Evolutionary conservation across 2,888 invertebrate genomes (phyloP).

Genomic region (Teleogryllus oceanicus): DNA sequence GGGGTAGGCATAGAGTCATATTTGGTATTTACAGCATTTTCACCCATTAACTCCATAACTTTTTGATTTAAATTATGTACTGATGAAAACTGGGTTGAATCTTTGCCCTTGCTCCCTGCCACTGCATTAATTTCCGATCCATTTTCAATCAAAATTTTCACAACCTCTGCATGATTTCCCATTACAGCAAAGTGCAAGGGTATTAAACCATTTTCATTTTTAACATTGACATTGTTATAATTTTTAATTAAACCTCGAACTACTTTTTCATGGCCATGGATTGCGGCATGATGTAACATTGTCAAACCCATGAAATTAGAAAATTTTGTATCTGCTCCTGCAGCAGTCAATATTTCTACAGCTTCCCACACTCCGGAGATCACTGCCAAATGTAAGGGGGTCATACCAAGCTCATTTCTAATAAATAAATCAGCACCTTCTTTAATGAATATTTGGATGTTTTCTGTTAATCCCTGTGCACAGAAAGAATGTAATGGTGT

Average conservation of each 20-base stretch:
- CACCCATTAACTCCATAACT: not conserved
- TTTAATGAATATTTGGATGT: constrained; percentile 33
- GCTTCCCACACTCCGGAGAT: not conserved
- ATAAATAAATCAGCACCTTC: constrained; percentile 25
- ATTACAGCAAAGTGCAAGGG: constrained; percentile 32
- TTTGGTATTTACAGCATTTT: too few relatives aligned
- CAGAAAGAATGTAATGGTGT: not conserved
- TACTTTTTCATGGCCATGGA: constrained; percentile 39
- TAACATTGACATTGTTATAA: constrained; percentile 35
- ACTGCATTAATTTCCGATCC: constrained; percentile 27
- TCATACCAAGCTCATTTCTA: not conserved
- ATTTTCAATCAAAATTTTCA: constrained; percentile 23
- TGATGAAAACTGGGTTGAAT: too few relatives aligned
- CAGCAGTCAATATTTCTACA: not conserved
- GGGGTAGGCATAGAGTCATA: too few relatives aligned
- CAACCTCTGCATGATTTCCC: constrained; percentile 18
- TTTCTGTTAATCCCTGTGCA: not conserved
- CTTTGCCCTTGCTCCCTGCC: not conserved
- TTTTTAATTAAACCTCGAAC: constrained; percentile 35
- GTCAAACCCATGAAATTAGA: constrained; percentile 37
- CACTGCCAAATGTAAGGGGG: constrained; percentile 19
- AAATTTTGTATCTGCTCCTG: not conserved
- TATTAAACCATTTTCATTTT: constrained; percentile 25
- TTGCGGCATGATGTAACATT: constrained; percentile 41
- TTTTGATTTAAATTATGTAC: too few relatives aligned